Evolutionary conservation across 1,140 invertebrate genomes (phyloP).

Genomic region (Drosophila suzukii): DNA sequence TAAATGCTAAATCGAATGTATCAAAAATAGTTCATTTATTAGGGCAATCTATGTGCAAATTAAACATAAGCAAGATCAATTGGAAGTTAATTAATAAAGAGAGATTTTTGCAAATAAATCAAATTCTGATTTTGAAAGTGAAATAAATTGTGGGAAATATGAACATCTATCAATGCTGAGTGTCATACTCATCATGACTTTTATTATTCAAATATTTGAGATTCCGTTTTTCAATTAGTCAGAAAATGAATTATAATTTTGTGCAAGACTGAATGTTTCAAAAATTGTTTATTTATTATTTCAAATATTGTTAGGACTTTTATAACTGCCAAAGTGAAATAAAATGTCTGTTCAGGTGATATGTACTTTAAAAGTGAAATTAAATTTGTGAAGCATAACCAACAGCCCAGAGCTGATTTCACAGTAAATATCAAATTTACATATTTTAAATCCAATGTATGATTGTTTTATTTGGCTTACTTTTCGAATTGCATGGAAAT

Average conservation of each 20-base stretch:
- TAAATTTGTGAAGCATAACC: not conserved
- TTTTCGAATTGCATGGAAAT: not conserved
- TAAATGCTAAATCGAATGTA: not conserved
- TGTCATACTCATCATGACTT: not conserved
- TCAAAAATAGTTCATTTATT: not conserved
- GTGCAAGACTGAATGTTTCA: not conserved
- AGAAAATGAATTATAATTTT: not conserved
- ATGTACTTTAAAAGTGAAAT: not conserved
- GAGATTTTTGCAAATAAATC: not conserved
- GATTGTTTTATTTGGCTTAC: not conserved
- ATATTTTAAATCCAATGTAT: not conserved
- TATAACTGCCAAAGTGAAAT: too few relatives aligned
- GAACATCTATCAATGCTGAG: not conserved
- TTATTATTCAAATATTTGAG: not conserved
- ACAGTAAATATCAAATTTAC: not conserved
- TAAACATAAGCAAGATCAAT: not conserved
- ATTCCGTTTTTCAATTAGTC: constrained; percentile 7
- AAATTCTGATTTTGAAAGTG: not conserved
- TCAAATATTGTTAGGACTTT: not conserved
- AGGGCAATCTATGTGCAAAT: not conserved
- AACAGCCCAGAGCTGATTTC: not conserved
- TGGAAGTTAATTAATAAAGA: too few relatives aligned
- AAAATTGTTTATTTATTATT: not conserved
- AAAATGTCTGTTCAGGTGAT: too few relatives aligned
- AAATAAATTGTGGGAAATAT: not conserved